Conservation (phyloP, 2,797 vertebrate genomes). For the Anas flavirostris region DNA sequence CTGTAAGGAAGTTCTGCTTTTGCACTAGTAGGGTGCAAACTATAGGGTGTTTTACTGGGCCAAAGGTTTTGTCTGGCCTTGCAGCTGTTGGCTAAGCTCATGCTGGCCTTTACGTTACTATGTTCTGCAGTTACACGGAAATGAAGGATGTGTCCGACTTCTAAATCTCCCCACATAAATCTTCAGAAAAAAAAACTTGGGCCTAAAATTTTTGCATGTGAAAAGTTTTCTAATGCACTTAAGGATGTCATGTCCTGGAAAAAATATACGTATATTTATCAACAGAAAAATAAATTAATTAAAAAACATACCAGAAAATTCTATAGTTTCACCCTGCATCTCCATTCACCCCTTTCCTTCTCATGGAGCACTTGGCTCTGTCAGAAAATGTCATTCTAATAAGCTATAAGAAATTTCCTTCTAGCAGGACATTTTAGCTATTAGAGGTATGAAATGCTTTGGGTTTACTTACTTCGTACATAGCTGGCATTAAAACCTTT, state of each 20-base stretch:
- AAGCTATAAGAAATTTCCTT: background rate
- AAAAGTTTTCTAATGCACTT: background rate
- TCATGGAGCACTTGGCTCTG: background rate
- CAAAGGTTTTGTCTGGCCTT: background rate
- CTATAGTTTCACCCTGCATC: background rate
- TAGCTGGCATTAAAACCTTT: conserved; percentile 94
- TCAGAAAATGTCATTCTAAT: background rate
- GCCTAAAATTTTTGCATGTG: background rate
- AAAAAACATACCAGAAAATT: background rate
- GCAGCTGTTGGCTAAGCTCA: background rate
- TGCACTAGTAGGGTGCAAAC: background rate
- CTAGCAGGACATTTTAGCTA: conserved; percentile 4
- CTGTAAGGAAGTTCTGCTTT: background rate
- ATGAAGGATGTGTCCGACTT: background rate
- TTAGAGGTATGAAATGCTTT: conserved; percentile 29
- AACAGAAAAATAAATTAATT: background rate
- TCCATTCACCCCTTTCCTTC: background rate
- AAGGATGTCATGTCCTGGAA: background rate
- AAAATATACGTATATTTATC: background rate
- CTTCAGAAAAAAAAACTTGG: background rate
- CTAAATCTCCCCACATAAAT: background rate
- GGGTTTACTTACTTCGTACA: conserved; percentile 88
- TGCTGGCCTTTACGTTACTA: background rate
- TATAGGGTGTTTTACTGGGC: background rate
- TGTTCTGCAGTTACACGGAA: background rate